Percentiles rank a stretch among this genome's conserved stretches.
Evolutionary conservation across 1,140 invertebrate genomes (phyloP).

Genomic region (Drosophila sproati): DNA sequence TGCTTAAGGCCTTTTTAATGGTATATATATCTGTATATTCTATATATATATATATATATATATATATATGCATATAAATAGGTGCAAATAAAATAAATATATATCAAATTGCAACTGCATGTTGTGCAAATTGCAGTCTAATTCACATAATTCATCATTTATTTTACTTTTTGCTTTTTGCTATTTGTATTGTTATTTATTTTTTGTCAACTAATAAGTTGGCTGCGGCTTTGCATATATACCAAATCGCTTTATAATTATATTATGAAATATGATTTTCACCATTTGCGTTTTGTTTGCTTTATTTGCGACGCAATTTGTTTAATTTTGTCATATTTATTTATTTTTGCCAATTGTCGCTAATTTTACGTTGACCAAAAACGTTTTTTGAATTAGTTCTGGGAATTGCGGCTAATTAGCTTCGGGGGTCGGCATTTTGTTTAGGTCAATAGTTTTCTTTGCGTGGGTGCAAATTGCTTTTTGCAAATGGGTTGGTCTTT

Average conservation of each 20-base stretch:
- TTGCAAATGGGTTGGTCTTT: too few relatives aligned
- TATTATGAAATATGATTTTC: conserved; percentile 58
- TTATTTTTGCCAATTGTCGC: conserved; percentile 65
- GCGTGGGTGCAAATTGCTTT: too few relatives aligned
- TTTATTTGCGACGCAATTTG: conserved; percentile 58
- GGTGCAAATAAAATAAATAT: background rate
- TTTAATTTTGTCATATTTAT: conserved; percentile 63
- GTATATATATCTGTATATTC: conserved; percentile 25
- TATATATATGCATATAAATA: conserved; percentile 1
- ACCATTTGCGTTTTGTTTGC: conserved; percentile 17
- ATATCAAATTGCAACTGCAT: conserved; percentile 73
- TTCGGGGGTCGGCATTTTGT: conserved; percentile 9
- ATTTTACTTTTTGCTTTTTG: conserved; percentile 31
- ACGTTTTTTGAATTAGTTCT: conserved; percentile 40
- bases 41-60: conserved; percentile 3
- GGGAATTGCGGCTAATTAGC: conserved; percentile 60
- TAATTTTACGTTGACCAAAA: conserved; percentile 40
- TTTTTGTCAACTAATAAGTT: conserved; percentile 25
- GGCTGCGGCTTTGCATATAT: background rate
- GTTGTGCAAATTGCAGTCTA: conserved; percentile 42
- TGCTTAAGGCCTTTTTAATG: conserved; percentile 74
- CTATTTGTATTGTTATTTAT: background rate
- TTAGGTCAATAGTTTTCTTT: conserved; percentile 1
- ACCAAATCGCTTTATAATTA: conserved; percentile 58
- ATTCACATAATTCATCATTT: conserved; percentile 60